Percentiles rank a stretch among this genome's conserved stretches.
These are phyloP conservation scores for Pogonomyrmex barbatus DNA, from an alignment of 1,140 invertebrate genomes.

Conservation along the genomic window DNA sequence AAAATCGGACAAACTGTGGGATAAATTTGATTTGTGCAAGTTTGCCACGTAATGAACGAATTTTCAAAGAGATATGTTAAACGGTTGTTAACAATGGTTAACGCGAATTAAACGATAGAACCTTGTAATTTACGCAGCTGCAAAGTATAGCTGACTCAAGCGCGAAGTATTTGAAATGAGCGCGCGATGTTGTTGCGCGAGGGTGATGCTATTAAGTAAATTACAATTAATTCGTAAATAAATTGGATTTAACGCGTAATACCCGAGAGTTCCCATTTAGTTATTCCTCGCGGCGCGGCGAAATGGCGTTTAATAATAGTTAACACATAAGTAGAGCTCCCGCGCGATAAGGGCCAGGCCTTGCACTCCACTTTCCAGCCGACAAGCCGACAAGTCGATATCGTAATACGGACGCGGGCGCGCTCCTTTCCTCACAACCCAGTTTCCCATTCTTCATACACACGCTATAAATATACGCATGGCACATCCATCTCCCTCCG, in stretches of 20 bases:
- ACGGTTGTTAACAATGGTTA: neutral
- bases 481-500: conserved; percentile 15
- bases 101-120: neutral
- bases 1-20: neutral
- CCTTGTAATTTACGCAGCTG: neutral
- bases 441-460: conserved; percentile 56
- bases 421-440: conserved; percentile 55
- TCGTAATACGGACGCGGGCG: conserved; percentile 50
- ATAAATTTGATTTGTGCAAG: neutral
- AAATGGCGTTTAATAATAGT: conserved; percentile 54
- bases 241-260: conserved; percentile 34
- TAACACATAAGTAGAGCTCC: conserved; percentile 50
- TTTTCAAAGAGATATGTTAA: neutral
- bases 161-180: neutral
- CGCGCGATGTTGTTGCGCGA: neutral
- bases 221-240: conserved; percentile 35
- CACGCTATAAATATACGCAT: conserved; percentile 54
- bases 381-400: conserved; percentile 60
- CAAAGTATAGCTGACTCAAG: neutral
- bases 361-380: conserved; percentile 49
- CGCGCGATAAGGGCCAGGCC: conserved; percentile 59
- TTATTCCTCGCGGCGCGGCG: conserved; percentile 14
- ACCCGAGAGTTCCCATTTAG: neutral
- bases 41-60: neutral
- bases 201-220: neutral